Evolutionary conservation across 2,888 invertebrate species (phyloP).

Genomic region (Melangyna quadrimaculata): DNA sequence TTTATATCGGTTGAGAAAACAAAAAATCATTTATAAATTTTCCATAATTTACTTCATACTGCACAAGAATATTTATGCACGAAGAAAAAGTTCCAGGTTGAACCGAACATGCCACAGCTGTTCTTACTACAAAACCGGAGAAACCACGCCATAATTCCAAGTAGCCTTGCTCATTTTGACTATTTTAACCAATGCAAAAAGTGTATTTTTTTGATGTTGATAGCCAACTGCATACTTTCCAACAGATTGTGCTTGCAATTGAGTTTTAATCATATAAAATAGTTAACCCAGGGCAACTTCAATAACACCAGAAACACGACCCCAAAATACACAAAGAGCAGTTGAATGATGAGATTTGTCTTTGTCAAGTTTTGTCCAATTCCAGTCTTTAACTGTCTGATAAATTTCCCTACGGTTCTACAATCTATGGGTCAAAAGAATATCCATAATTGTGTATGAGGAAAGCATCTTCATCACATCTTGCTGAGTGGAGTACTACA

Average conservation of each 20-base stretch:
- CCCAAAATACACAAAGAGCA: slow-evolving; percentile 74
- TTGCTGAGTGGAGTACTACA: too few species aligned
- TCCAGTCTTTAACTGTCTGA: slow-evolving; percentile 84
- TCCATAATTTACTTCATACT: slow-evolving; percentile 73
- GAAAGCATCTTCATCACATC: too few species aligned
- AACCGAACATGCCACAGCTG: slow-evolving; percentile 90
- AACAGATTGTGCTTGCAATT: slow-evolving; percentile 88
- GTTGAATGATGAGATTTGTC: slow-evolving; percentile 62
- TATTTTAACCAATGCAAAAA: slow-evolving; percentile 82
- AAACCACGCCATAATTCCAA: slow-evolving; percentile 90
- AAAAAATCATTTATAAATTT: not conserved
- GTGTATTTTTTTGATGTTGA: slow-evolving; percentile 86
- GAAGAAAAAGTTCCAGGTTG: slow-evolving; percentile 91
- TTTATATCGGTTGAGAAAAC: slow-evolving; percentile 20
- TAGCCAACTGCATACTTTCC: slow-evolving; percentile 91
- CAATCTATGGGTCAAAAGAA: too few species aligned
- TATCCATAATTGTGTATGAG: too few species aligned
- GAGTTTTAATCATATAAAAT: slow-evolving; percentile 91
- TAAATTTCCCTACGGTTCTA: too few species aligned
- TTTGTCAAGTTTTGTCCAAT: slow-evolving; percentile 80
- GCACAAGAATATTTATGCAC: slow-evolving; percentile 82
- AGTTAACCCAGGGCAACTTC: slow-evolving; percentile 89
- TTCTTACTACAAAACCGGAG: slow-evolving; percentile 86
- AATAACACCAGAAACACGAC: slow-evolving; percentile 84
- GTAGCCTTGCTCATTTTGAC: slow-evolving; percentile 83